A percentile compares a stretch with the other conserved stretches of the same genome.
These are phyloP conservation scores for Ischnura elegans DNA, from an alignment of 2,888 invertebrate genomes.

Conservation along the genomic window DNA sequence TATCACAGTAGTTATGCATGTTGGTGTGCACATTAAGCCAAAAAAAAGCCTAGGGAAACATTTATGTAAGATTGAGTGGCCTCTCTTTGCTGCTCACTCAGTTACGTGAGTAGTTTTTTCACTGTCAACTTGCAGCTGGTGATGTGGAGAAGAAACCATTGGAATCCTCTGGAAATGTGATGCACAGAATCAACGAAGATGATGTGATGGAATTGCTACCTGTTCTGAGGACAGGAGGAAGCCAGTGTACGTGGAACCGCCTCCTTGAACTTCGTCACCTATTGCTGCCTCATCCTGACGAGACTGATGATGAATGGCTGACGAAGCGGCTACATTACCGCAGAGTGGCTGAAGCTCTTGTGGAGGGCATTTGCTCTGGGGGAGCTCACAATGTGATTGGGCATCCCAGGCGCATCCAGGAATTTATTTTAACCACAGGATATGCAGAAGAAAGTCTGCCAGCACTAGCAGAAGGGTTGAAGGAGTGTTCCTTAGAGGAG, in stretches of 20 bases:
- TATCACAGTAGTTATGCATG: not conserved
- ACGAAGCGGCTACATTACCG: not conserved
- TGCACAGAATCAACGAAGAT: constrained; percentile 22
- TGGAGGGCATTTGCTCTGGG: constrained; percentile 38
- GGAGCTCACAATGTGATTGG: constrained; percentile 46
- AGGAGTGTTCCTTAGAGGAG: not conserved
- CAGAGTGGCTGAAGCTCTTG: constrained; percentile 44
- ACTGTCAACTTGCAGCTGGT: constrained; percentile 67
- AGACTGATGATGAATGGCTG: constrained; percentile 21
- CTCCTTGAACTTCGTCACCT: not conserved
- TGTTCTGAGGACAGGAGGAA: constrained; percentile 45
- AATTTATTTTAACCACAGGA: constrained; percentile 30
- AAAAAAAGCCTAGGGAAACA: constrained; percentile 1
- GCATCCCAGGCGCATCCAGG: not conserved
- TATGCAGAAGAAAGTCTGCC: constrained; percentile 52
- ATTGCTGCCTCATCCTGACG: constrained; percentile 30
- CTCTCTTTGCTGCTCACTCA: constrained; percentile 37
- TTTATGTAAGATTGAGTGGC: constrained; percentile 50
- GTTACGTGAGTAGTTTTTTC: constrained; percentile 63
- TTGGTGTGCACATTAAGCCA: not conserved
- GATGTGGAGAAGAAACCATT: constrained; percentile 17
- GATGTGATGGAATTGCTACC: constrained; percentile 63
- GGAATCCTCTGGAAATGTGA: constrained; percentile 41
- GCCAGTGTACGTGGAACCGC: not conserved
- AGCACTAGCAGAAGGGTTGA: constrained; percentile 46